Evolutionary conservation across 2,113 vertebrate species (phyloP), one percentile per base, ranked within the genome.

Genomic region (Scatophagus argus): DNA sequence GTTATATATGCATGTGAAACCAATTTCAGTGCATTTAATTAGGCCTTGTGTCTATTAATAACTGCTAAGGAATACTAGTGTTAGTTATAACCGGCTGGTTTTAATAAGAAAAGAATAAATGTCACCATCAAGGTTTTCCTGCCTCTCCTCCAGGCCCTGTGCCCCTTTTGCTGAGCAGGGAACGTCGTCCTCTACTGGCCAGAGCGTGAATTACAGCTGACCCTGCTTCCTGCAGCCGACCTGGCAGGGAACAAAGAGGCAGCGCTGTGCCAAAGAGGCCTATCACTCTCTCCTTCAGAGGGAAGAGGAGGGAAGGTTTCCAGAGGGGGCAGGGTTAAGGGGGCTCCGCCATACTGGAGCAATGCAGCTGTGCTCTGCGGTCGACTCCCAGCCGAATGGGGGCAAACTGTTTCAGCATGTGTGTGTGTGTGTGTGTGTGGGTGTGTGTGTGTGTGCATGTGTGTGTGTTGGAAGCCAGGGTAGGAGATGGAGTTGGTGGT

Each of bases 181-280:
- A 65, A 68, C 8, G 29, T 60, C 80, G 76, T 71, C 93, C 93
- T 95, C 94, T 94, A 79, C 91, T 91, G 94, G 90, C 46, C 60
- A 31, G 10, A 63, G 34, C 3, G 5, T 23, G 84, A 88, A 92
- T 49, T 87, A 73, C 86, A 90, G 66, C 70, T 92, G 90, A 93
- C 93, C 91, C 86, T 74, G 82, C 56, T 58, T 83, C 73, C 83
- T 86, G 66, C 59, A 76, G 56, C 46, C 79, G 80, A 83, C 88
- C 86, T 82, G 87, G 65, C 79, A 82, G 78, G 80, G 84, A 91
- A 94, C 92, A 93, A 94, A 92, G 93, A 89, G 82, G 82, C 75
- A 68, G 74, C 31, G 4, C 76, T 59, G 88, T 90, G 89, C 88
- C 87, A 92, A 89, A 83, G 79, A 85, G 87, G 62, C 76, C 75